Conservation (phyloP, 2,113 vertebrate species). For the Entosphenus tridentatus region DNA sequence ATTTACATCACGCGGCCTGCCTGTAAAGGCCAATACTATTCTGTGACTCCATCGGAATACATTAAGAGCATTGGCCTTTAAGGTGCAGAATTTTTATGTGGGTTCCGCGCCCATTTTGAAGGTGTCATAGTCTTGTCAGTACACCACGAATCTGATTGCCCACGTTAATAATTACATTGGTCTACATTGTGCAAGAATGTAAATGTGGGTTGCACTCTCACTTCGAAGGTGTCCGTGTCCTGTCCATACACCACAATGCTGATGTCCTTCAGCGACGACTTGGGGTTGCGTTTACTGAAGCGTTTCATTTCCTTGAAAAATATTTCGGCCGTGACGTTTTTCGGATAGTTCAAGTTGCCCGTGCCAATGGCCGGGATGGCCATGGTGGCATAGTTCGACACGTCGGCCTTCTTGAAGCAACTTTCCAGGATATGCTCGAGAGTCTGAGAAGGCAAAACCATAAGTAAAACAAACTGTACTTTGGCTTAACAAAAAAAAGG, state of each 20-base stretch:
- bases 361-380: conserved; percentile 8
- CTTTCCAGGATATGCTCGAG: conserved; percentile 3
- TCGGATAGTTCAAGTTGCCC: conserved; percentile 4
- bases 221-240: not conserved
- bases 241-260: conserved; percentile 1
- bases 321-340: not conserved
- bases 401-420: not conserved
- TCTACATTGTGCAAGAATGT: too few relatives aligned
- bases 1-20: too few relatives aligned
- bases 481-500: too few relatives aligned
- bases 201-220: not conserved
- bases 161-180: too few relatives aligned
- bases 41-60: too few relatives aligned
- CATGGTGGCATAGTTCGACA: not conserved
- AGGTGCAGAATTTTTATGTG: too few relatives aligned
- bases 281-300: conserved; percentile 3
- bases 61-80: too few relatives aligned
- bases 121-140: too few relatives aligned
- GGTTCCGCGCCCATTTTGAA: too few relatives aligned
- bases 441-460: not conserved
- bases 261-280: not conserved
- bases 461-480: too few relatives aligned
- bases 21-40: too few relatives aligned
- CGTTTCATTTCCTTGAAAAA: conserved; percentile 3
- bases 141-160: too few relatives aligned